Base-by-base conservation (phyloP, 2,113 vertebrate species). In the Anoplopoma fimbria region DNA sequence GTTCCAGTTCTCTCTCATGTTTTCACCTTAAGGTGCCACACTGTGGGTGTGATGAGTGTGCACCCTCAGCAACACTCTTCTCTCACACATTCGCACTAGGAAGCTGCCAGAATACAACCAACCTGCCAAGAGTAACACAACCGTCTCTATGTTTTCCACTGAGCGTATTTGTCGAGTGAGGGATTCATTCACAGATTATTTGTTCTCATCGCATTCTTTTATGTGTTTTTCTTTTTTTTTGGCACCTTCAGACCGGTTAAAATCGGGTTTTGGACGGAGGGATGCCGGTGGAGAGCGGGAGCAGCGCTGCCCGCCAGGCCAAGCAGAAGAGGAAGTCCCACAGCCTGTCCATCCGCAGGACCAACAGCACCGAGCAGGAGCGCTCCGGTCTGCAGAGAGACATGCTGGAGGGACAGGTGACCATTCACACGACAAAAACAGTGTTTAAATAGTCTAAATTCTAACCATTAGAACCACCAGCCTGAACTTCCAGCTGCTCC, bases 241-340 rank as follows among this genome's bases (percentile, higher is more conserved):
- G 3, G 10, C 75, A 91, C 94, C 91, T 94, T 93, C 89, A 92
- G 92, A 79, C 91, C 88, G 84, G 84, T 92, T 2, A 77, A 72
- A 75, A 83, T 88, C 58, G 89, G 87, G 58, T 31, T 88, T n/a
- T 87, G 89, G 88, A 93, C 89, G 95, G 95, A 96, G 95, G 93
- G 94, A 99, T 99, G 97, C 97, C 97, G 87, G 97, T 97, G 94
- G 97, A 99, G 96, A 98, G 97, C 86, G 96, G 96, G 90, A 97
- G 95, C 79, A 96, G 95, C 91, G 95, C 95, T 62, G 96, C 96
- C 90, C 97, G 97, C 53, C 97, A 97, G 84, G 95, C 96, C 62
- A 99, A 99, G 93, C 97, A 97, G 94, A 99, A 99, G 81, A 97
- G 97, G 89, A 99, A 99, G 93, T 97, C 97, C 0, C 97, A 98